Percentiles rank a stretch among this genome's conserved stretches.
These are phyloP conservation scores for Chouioia cunea DNA, from an alignment of 2,888 invertebrate species.

Conservation along the genomic window DNA sequence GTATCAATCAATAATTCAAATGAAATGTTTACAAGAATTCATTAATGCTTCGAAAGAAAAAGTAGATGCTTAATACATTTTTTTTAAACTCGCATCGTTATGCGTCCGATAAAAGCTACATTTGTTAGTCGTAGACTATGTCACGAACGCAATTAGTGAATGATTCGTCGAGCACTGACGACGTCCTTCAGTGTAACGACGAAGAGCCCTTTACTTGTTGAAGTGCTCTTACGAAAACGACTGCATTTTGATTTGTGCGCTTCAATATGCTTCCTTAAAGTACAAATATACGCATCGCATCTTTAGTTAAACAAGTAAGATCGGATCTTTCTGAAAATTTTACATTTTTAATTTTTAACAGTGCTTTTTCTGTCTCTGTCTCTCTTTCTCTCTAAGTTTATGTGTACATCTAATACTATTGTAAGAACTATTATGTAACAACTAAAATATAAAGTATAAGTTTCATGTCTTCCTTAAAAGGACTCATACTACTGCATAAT, in stretches of 20 bases:
- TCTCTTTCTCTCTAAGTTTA: too few relatives aligned
- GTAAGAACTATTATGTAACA: too few relatives aligned
- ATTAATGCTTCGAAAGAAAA: too few relatives aligned
- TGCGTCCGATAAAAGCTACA: conserved; percentile 55
- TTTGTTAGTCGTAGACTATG: conserved; percentile 65
- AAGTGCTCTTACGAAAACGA: conserved; percentile 62
- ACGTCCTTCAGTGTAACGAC: conserved; percentile 59
- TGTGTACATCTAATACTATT: too few relatives aligned
- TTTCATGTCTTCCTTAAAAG: too few relatives aligned
- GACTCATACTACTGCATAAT: too few relatives aligned
- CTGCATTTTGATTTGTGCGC: conserved; percentile 66
- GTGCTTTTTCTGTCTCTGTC: too few relatives aligned
- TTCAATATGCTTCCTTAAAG: conserved; percentile 42
- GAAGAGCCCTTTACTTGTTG: conserved; percentile 60
- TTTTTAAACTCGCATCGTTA: conserved; percentile 41
- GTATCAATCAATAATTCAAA: too few relatives aligned
- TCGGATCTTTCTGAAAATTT: neutral
- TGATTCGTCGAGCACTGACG: conserved; percentile 64
- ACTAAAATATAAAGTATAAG: too few relatives aligned
- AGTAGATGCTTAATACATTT: too few relatives aligned
- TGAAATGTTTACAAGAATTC: too few relatives aligned
- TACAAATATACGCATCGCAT: conserved; percentile 33
- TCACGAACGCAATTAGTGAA: conserved; percentile 69
- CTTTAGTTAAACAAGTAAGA: conserved; percentile 16
- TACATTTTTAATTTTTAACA: too few relatives aligned